A percentile compares a stretch with the other conserved stretches of the same genome.
phyloP scores from a whole-genome alignment of 1,140 invertebrate species.

The Apis dorsata region DNA sequence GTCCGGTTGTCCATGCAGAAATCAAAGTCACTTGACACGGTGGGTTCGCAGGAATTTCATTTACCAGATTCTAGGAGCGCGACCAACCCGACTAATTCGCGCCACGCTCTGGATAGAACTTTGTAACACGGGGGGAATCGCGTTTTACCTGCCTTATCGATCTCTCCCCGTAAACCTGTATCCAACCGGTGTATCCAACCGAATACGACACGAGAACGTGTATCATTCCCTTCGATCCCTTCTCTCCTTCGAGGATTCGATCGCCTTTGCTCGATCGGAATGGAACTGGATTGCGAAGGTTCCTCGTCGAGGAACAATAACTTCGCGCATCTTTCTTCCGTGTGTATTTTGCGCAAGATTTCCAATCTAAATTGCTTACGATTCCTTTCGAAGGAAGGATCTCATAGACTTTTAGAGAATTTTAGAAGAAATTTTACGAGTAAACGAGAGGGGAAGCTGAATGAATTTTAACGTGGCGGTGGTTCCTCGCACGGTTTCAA shows the following conservation, averaged over 20 bases:
- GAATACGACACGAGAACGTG: not conserved
- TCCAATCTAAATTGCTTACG: no score
- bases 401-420: no score
- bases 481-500: no score
- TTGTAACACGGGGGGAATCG: constrained; percentile 22
- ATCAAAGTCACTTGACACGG: constrained; percentile 45
- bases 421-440: no score
- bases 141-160: constrained; percentile 16
- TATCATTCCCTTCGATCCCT: not conserved
- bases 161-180: not conserved
- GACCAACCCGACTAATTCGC: constrained; percentile 38
- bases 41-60: constrained; percentile 43
- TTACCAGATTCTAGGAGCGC: constrained; percentile 35
- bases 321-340: no score
- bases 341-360: no score
- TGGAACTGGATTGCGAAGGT: not conserved
- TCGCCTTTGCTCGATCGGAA: no score
- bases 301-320: no score
- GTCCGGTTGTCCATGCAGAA: constrained; percentile 34
- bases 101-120: constrained; percentile 32
- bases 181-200: not conserved
- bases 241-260: no score
- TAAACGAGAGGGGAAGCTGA: no score
- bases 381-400: no score
- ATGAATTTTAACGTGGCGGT: no score